Conservation (phyloP, 1,140 invertebrate species). For the Saxidomus purpurata region DNA sequence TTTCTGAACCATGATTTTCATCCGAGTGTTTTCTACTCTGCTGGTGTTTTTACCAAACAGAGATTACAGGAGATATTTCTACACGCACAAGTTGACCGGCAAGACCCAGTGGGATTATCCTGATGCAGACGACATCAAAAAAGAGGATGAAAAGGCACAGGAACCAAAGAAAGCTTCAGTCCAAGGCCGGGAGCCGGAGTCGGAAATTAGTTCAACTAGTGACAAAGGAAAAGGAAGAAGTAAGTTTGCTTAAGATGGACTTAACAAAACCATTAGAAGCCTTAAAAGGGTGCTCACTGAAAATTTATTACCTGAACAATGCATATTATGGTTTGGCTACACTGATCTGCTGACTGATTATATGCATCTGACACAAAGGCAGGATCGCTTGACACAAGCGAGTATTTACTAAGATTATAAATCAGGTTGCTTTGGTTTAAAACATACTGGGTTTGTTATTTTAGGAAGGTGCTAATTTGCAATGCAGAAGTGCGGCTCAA, state of each 20-base stretch:
- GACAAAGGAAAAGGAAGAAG: constrained; percentile 14
- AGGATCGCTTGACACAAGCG: no score
- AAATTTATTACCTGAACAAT: no score
- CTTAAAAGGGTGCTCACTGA: no score
- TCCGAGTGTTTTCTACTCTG: constrained; percentile 58
- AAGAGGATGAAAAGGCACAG: constrained; percentile 66
- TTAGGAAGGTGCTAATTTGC: no score
- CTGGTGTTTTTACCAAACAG: constrained; percentile 87
- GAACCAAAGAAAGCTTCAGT: constrained; percentile 4
- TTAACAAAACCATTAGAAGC: no score
- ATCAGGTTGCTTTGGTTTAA: no score
- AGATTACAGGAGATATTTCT: constrained; percentile 91
- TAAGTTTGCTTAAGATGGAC: not conserved
- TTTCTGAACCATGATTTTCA: constrained; percentile 5
- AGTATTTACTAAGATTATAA: no score
- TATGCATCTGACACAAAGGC: no score
- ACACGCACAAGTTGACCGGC: constrained; percentile 89
- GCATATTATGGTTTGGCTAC: no score
- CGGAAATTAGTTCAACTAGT: constrained; percentile 29
- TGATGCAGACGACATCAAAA: constrained; percentile 78
- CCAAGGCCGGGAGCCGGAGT: not conserved
- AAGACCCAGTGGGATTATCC: constrained; percentile 91
- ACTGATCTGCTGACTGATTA: no score
- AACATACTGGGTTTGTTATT: no score
- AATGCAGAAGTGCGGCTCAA: no score